Percentiles rank a stretch among this genome's conserved stretches.
Evolutionary conservation across 2,113 vertebrate genomes (phyloP).

Genomic region (Tretioscincus oriximinensis): DNA sequence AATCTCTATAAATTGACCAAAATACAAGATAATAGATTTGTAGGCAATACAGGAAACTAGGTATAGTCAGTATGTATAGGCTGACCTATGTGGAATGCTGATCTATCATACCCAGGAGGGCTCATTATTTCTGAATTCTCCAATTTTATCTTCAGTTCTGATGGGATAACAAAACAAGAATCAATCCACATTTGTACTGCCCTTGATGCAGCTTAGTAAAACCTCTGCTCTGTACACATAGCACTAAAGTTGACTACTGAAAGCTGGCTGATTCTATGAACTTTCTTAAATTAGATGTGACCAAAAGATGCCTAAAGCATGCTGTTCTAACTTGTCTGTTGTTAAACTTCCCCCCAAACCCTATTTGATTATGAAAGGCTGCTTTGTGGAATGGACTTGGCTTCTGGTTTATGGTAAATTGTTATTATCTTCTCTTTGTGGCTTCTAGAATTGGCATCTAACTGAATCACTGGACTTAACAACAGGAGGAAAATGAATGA

Average conservation of each 20-base stretch:
- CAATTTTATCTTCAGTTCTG: slow-evolving; percentile 30
- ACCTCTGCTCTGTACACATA: slow-evolving; percentile 18
- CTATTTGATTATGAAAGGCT: not conserved
- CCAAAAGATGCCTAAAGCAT: not conserved
- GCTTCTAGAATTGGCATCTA: slow-evolving; percentile 32
- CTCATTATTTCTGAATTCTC: slow-evolving; percentile 1
- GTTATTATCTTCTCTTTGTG: not conserved
- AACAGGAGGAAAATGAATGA: not conserved
- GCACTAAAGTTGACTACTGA: slow-evolving; percentile 16
- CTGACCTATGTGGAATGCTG: slow-evolving; percentile 9
- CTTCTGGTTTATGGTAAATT: slow-evolving; percentile 19
- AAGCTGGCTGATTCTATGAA: not conserved
- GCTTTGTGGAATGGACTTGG: not conserved
- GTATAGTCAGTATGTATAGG: not conserved
- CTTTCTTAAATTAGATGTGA: slow-evolving; percentile 29
- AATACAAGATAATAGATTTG: not conserved
- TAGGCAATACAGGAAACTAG: not conserved
- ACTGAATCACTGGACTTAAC: slow-evolving; percentile 26
- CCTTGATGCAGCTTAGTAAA: slow-evolving; percentile 9
- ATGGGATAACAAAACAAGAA: not conserved
- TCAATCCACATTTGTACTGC: slow-evolving; percentile 17
- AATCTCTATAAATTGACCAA: not conserved
- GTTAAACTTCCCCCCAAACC: not conserved
- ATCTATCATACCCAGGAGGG: slow-evolving; percentile 12
- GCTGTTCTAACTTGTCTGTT: slow-evolving; percentile 4